phyloP scores from a whole-genome alignment of 1,140 invertebrate species.

The Carcinoscorpius rotundicauda region DNA sequence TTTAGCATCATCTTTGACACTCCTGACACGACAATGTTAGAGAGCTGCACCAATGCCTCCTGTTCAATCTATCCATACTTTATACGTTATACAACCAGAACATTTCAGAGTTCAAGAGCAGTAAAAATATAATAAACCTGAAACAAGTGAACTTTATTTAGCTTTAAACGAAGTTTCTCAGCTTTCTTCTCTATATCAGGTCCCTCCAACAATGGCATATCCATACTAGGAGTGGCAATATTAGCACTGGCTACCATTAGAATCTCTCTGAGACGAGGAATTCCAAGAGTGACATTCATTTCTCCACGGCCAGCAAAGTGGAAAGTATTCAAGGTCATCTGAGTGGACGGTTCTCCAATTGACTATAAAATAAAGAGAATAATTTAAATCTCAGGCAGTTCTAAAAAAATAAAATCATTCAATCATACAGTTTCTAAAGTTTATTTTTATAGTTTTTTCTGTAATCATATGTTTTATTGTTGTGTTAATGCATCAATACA shows the following conservation, averaged over 20 bases:
- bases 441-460: constrained; percentile 1
- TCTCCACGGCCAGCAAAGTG: constrained; percentile 99
- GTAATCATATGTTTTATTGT: too few species aligned
- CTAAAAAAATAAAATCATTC: background rate
- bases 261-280: constrained; percentile 90
- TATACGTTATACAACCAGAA: too few species aligned
- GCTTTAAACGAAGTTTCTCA: constrained; percentile 49
- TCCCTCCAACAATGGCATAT: constrained; percentile 58
- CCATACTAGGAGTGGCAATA: constrained; percentile 93
- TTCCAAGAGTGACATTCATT: constrained; percentile 98
- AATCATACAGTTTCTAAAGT: background rate
- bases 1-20: too few species aligned
- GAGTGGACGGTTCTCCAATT: constrained; percentile 96
- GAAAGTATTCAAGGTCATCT: constrained; percentile 99
- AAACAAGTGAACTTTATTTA: constrained; percentile 60
- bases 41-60: too few species aligned
- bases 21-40: too few species aligned
- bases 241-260: constrained; percentile 85
- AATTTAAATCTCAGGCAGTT: background rate
- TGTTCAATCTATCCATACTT: too few species aligned
- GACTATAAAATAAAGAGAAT: constrained; percentile 41
- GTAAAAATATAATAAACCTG: constrained; percentile 43
- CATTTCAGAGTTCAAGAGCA: too few species aligned
- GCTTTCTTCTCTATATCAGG: constrained; percentile 42
- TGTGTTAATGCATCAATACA: too few species aligned